Evolutionary conservation across 2,888 invertebrate genomes (phyloP), one percentile per base, ranked within the genome.

Genomic region (Phortica magna): DNA sequence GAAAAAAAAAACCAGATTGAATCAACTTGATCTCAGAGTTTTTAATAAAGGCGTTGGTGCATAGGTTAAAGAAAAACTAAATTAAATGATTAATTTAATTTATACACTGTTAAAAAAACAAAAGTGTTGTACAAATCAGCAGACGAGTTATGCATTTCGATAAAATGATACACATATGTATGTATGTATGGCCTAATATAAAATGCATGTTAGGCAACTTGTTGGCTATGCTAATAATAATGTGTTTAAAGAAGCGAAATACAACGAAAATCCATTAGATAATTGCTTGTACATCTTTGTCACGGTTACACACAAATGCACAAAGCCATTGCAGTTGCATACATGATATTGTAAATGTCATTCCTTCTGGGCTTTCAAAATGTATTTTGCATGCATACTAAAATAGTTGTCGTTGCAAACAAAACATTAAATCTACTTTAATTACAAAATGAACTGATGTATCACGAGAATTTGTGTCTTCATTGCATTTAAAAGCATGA

Each of bases 251-350:
- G 31, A 4, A 31, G 10, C 31, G 14, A 12, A 67, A n/a, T 7
- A 80, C 80, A 80, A 78, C 78, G 75, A 78, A 80, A 78, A 22
- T 31, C 75, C 73, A 78, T 78, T 78, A 78, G 74, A 39, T 12
- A 19, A 43, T 57, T 65, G 59, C 59, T 19, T 17, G 14, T 17
- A 59, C 22, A 59, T 19, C 59, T 19, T 10, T 55, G 55, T 5
- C 5, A 10, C 59, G 17, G 9, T 17, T 6, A n/a, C 22, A 59
- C 17, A 59, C 17, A 59, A 59, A 59, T n/a, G 59, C 22, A 17
- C 17, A 17, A 59, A 7, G 4, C 4, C 1, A 19, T 19, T 48
- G 48, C 9, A 59, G 19, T 17, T 59, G 19, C 5, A 59, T 59
- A 19, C 9, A n/a, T n/a, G n/a, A 19, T 17, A 10, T 59, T 0